These are phyloP conservation scores for Drosophila pseudoananassae DNA, from an alignment of 1,140 invertebrate species.

Conservation along the genomic window DNA sequence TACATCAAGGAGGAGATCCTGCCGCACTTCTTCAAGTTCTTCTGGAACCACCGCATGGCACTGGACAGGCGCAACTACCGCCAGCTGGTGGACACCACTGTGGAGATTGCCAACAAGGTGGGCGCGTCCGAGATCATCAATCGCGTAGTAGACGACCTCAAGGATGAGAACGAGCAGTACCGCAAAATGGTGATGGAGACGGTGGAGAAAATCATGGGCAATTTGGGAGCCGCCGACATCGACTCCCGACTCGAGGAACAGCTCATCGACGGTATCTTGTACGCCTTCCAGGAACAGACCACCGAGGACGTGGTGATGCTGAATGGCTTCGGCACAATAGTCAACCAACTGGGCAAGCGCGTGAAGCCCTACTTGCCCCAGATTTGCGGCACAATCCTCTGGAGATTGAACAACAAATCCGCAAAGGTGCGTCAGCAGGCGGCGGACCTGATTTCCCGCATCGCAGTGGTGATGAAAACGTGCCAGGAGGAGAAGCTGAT, in stretches of 20 bases:
- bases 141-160: constrained; percentile 99
- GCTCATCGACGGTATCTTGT: constrained; percentile 99
- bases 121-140: constrained; percentile 99
- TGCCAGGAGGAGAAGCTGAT: constrained; percentile 99
- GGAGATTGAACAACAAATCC: constrained; percentile 99
- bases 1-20: constrained; percentile 99
- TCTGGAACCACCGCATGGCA: constrained; percentile 99
- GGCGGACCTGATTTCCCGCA: constrained; percentile 98
- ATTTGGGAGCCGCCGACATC: constrained; percentile 98
- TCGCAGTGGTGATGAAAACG: constrained; percentile 99
- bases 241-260: constrained; percentile 99
- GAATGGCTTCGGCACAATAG: constrained; percentile 99
- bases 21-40: constrained; percentile 99
- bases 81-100: constrained; percentile 99
- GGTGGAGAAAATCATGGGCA: constrained; percentile 99
- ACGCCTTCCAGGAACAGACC: constrained; percentile 99
- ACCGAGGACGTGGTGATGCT: constrained; percentile 99
- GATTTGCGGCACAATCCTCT: constrained; percentile 99
- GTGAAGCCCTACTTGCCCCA: constrained; percentile 99
- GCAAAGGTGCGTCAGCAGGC: constrained; percentile 99
- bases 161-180: constrained; percentile 99
- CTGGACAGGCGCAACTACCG: constrained; percentile 98
- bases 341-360: constrained; percentile 98
- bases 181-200: constrained; percentile 99
- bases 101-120: constrained; percentile 99